Percentiles rank a stretch among this genome's conserved stretches.
phyloP scores from a whole-genome alignment of 2,888 invertebrate species.

The Myopa tessellatipennis region DNA sequence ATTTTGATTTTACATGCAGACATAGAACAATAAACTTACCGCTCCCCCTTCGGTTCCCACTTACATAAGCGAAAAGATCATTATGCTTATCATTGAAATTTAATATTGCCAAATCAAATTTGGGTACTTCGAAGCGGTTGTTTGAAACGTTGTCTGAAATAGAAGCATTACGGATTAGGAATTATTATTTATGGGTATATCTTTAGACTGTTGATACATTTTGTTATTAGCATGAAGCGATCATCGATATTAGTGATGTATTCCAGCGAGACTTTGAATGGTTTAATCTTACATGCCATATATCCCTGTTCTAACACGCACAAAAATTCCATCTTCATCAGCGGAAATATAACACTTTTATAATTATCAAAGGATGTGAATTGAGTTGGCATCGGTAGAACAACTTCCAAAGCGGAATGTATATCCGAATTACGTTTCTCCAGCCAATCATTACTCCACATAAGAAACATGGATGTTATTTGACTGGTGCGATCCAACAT shows the following conservation, averaged over 20 bases:
- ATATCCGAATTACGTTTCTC: conserved; percentile 71
- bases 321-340: conserved; percentile 63
- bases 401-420: conserved; percentile 68
- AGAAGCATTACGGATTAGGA: not conserved
- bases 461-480: conserved; percentile 72
- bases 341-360: conserved; percentile 63
- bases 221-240: conserved; percentile 54
- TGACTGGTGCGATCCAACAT: conserved; percentile 64
- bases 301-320: conserved; percentile 57
- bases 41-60: conserved; percentile 43
- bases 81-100: conserved; percentile 42
- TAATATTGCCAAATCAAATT: conserved; percentile 54
- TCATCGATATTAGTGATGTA: conserved; percentile 45
- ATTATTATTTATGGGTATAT: not conserved
- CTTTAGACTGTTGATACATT: conserved; percentile 49
- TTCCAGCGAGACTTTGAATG: conserved; percentile 50
- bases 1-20: not conserved
- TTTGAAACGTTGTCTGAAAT: not conserved
- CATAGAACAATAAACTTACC: conserved; percentile 47
- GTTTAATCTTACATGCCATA: conserved; percentile 36
- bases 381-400: conserved; percentile 71
- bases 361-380: conserved; percentile 74
- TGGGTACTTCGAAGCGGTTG: conserved; percentile 13
- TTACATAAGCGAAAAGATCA: conserved; percentile 53
- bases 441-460: conserved; percentile 78